These are phyloP conservation scores for Hemibagrus wyckioides DNA, from an alignment of 2,113 vertebrate species.

Conservation along the genomic window DNA sequence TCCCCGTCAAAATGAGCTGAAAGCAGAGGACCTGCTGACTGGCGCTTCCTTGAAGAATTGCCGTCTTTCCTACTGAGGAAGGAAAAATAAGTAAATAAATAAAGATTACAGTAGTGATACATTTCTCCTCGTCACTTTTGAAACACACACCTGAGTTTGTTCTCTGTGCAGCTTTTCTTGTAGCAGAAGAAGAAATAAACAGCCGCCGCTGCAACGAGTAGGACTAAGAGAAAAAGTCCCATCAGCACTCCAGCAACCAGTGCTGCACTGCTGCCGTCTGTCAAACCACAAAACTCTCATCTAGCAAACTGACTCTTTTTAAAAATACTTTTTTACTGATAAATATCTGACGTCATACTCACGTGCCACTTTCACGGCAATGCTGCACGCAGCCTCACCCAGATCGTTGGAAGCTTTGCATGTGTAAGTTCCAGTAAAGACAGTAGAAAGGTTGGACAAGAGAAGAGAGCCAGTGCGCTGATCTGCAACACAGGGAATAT, in stretches of 20 bases:
- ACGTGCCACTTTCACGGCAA: slow-evolving; percentile 69
- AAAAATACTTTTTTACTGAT: not conserved
- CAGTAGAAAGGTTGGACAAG: slow-evolving; percentile 69
- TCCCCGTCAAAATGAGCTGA: not conserved
- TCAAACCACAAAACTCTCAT: not conserved
- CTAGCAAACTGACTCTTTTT: not conserved
- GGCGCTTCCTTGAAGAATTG: not conserved
- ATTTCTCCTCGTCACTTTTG: not conserved
- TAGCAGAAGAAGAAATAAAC: slow-evolving; percentile 54
- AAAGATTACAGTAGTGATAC: not conserved
- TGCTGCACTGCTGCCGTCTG: slow-evolving; percentile 55
- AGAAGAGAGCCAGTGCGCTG: slow-evolving; percentile 66
- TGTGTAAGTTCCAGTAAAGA: slow-evolving; percentile 69
- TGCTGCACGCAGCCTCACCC: slow-evolving; percentile 65
- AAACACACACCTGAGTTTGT: slow-evolving; percentile 55
- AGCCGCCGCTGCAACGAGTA: slow-evolving; percentile 59
- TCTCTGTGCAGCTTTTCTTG: slow-evolving; percentile 37
- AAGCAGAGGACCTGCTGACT: not conserved
- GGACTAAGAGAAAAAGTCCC: slow-evolving; percentile 64
- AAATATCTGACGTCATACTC: slow-evolving; percentile 6
- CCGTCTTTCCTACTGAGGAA: not conserved
- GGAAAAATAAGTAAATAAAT: not conserved
- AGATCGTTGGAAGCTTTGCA: slow-evolving; percentile 71
- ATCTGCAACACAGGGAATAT: slow-evolving; percentile 59
- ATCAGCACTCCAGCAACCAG: slow-evolving; percentile 66